Conservation (phyloP, 2,797 vertebrate species). For the Eulemur coronatus region DNA sequence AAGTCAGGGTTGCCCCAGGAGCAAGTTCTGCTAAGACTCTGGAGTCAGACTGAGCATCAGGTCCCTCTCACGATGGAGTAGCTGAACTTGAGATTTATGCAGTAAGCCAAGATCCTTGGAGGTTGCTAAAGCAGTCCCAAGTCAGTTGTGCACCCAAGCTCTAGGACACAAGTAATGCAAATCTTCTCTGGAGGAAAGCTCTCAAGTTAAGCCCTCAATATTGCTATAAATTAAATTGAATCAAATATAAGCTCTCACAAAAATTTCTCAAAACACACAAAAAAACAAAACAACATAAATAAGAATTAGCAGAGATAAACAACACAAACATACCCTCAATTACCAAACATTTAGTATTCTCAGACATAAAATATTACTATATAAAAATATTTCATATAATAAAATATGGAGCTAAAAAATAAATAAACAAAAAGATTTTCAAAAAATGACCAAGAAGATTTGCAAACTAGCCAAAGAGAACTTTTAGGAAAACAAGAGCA, state of each 20-base stretch:
- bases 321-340: background rate
- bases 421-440: background rate
- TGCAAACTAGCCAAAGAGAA: background rate
- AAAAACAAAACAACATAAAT: slow-evolving; percentile 46
- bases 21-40: background rate
- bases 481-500: background rate
- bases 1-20: background rate
- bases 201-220: background rate
- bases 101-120: background rate
- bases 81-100: background rate
- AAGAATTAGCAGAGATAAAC: background rate
- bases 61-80: rapidly evolving
- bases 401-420: background rate
- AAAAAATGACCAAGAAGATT: background rate
- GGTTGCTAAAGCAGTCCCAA: background rate
- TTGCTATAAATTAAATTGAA: background rate
- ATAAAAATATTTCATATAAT: background rate
- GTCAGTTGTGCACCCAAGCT: background rate
- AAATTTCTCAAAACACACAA: background rate
- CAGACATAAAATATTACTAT: background rate
- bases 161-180: background rate
- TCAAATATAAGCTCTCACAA: background rate
- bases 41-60: background rate
- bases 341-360: slow-evolving; percentile 9
- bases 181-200: background rate